Evolutionary conservation across 2,797 vertebrate genomes (phyloP).

Genomic region (Neosilurus mollespiculum): DNA sequence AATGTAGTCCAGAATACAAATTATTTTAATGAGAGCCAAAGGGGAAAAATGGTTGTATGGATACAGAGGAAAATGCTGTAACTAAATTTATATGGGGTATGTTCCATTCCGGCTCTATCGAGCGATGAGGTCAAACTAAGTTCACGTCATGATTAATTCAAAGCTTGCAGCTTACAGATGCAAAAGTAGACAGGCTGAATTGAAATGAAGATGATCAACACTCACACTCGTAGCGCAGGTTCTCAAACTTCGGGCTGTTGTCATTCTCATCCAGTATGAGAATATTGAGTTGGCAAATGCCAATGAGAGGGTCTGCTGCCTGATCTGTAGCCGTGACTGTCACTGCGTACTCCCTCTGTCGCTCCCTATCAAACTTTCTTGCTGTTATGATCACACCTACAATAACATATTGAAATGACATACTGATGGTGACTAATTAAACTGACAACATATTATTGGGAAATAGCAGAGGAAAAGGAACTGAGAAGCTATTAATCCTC

Average conservation of each 20-base stretch:
- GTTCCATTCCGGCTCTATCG: not conserved
- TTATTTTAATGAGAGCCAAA: constrained; percentile 17
- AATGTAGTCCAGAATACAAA: constrained; percentile 13
- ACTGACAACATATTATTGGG: not conserved
- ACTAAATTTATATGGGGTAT: not conserved
- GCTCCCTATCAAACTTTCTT: constrained; percentile 86
- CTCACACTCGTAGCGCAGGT: constrained; percentile 88
- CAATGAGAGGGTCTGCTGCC: constrained; percentile 82
- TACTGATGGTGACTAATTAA: constrained; percentile 1
- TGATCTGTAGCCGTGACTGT: constrained; percentile 89
- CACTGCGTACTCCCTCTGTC: constrained; percentile 83
- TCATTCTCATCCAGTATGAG: constrained; percentile 89
- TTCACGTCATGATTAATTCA: constrained; percentile 2
- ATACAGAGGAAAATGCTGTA: not conserved
- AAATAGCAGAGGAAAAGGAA: not conserved
- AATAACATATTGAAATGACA: constrained; percentile 21
- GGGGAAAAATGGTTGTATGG: not conserved
- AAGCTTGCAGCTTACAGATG: not conserved
- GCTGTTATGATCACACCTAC: constrained; percentile 82
- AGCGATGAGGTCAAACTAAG: not conserved
- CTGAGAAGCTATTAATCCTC: constrained; percentile 4
- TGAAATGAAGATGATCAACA: constrained; percentile 19
- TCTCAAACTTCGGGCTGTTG: constrained; percentile 91
- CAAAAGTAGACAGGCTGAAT: constrained; percentile 3
- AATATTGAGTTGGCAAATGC: constrained; percentile 87